phyloP scores from a whole-genome alignment of 2,888 invertebrate genomes.

The Chrysomela aeneicollis region DNA sequence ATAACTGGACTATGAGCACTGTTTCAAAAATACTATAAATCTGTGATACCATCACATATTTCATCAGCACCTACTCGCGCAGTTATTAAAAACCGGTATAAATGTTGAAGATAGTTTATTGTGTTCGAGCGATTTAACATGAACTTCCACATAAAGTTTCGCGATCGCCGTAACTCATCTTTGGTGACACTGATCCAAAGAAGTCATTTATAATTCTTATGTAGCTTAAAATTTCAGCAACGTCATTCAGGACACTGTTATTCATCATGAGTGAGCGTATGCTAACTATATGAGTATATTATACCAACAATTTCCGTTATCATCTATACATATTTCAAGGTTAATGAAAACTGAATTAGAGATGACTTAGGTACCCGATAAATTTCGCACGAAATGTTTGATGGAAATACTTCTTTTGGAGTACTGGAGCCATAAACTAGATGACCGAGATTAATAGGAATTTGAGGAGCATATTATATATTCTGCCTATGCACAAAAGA shows the following conservation, averaged over 20 bases:
- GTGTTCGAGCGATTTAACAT: slow-evolving; percentile 55
- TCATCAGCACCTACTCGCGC: slow-evolving; percentile 47
- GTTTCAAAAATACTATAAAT: slow-evolving; percentile 6
- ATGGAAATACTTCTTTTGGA: too few relatives aligned
- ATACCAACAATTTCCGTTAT: too few relatives aligned
- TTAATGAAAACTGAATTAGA: too few relatives aligned
- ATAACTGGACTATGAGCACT: not conserved
- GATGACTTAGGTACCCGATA: too few relatives aligned
- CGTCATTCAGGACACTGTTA: slow-evolving; percentile 48
- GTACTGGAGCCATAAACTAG: too few relatives aligned
- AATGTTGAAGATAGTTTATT: slow-evolving; percentile 53
- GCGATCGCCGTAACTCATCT: slow-evolving; percentile 51
- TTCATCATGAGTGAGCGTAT: slow-evolving; percentile 48
- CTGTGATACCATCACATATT: slow-evolving; percentile 39
- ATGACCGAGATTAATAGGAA: too few relatives aligned
- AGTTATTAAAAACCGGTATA: slow-evolving; percentile 47
- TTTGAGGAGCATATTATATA: too few relatives aligned
- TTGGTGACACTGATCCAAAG: slow-evolving; percentile 53
- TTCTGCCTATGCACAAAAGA: too few relatives aligned
- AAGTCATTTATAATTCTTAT: slow-evolving; percentile 51
- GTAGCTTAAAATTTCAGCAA: slow-evolving; percentile 56
- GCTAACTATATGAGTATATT: slow-evolving; percentile 26
- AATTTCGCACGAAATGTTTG: too few relatives aligned
- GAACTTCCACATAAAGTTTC: slow-evolving; percentile 56
- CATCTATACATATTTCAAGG: too few relatives aligned